These are phyloP conservation scores for Diabrotica virgifera DNA, from an alignment of 1,140 invertebrate species.

Conservation along the genomic window DNA sequence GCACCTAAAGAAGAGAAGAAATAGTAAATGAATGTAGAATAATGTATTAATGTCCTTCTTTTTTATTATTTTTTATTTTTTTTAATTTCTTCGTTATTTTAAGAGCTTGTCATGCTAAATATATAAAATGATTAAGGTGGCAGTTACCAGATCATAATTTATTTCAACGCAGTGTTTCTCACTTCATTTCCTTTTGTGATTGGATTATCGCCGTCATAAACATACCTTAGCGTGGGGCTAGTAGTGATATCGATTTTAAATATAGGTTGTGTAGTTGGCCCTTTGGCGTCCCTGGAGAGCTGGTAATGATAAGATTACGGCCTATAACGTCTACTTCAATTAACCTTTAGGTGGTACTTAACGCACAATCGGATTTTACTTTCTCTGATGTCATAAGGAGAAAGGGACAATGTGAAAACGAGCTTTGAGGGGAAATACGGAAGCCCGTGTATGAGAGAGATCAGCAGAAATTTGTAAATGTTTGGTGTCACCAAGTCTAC, in stretches of 20 bases:
- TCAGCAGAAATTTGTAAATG: too few species aligned
- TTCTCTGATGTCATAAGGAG: not conserved
- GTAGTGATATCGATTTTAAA: conserved; percentile 1
- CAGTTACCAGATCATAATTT: not conserved
- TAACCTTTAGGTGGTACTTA: conserved; percentile 5
- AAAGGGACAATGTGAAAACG: not conserved
- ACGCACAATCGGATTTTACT: not conserved
- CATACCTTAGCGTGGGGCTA: conserved; percentile 5
- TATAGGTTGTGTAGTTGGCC: conserved; percentile 5
- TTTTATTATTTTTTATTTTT: too few species aligned
- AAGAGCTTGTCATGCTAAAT: too few species aligned
- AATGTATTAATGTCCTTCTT: too few species aligned
- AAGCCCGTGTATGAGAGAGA: too few species aligned
- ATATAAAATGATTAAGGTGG: not conserved
- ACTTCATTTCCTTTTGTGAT: not conserved
- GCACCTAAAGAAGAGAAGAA: too few species aligned
- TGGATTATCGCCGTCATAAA: conserved; percentile 4
- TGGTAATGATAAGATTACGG: conserved; percentile 10
- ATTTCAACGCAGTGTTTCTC: not conserved
- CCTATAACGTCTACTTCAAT: conserved; percentile 1
- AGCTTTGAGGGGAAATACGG: not conserved
- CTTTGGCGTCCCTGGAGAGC: not conserved
- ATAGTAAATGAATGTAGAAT: too few species aligned
- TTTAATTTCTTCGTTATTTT: too few species aligned
- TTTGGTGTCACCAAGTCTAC: too few species aligned